Evolutionary conservation across 2,113 vertebrate genomes (phyloP), one percentile per base, ranked within the genome.

Genomic region (Cranoglanis bouderius): DNA sequence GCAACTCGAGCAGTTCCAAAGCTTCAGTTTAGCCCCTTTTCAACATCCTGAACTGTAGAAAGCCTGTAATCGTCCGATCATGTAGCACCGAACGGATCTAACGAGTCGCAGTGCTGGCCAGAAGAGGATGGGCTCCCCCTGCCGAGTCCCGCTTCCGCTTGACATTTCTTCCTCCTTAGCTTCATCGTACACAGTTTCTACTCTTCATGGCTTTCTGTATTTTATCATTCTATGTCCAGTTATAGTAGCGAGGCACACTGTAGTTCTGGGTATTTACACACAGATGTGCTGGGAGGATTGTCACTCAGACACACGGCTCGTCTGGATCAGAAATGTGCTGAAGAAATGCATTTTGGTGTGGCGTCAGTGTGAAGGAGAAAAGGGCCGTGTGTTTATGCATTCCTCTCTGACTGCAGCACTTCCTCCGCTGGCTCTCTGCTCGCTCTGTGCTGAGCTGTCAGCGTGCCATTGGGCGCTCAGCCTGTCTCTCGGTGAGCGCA

Each of bases 331-430:
- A 70, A 49, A 21, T 14, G 84, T 51, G 43, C 61, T 5, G 10
- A 85, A 85, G n/a, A 85, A 63, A 78, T 49, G 72, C 53, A 2
- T 35, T 78, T 24, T 38, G 40, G n/a, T 46, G 35, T 78, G 75
- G 72, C 38, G 49, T 70, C 61, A 51, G 65, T 65, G 75, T 67
- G 29, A 59, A 67, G 38, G 75, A 49, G 61, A 74, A 65, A 40
- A 24, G 86, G 49, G 75, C 67, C 75, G 80, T 38, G 53, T 32
- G 80, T 90, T 81, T 40, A 59, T 84, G 61, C 87, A 88, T 87
- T 89, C 87, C 86, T 90, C 82, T 88, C 84, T 67, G 84, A 84
- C 89, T 91, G 90, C 90, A 87, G 80, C 83, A 86, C 88, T 82
- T 86, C 61, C 88, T 90, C 89, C 43, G 46, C 88, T 87, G 53